phyloP scores from a whole-genome alignment of 2,113 vertebrate species.

The Pseudorasbora parva region DNA sequence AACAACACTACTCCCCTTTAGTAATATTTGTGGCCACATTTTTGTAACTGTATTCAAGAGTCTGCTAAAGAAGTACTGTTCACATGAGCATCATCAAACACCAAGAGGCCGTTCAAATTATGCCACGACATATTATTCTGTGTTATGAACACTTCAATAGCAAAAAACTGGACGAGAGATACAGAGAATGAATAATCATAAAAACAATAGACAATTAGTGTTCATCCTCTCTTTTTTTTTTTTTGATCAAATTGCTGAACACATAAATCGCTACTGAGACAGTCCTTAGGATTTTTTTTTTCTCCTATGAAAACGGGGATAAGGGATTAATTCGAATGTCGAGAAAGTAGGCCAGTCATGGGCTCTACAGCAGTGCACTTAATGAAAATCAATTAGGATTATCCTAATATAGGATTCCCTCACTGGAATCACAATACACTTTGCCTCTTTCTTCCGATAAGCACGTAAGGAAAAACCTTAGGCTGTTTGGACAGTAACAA shows the following conservation, averaged over 20 bases:
- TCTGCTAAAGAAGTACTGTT: background rate
- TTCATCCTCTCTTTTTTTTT: conserved; percentile 1
- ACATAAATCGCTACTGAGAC: conserved; percentile 35
- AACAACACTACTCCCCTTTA: background rate
- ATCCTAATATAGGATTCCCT: conserved; percentile 52
- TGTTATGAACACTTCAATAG: conserved; percentile 8
- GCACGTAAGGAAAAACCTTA: conserved; percentile 61
- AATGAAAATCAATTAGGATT: conserved; percentile 69
- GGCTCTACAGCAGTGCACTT: conserved; percentile 47
- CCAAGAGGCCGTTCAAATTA: conserved; percentile 4
- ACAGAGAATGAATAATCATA: background rate
- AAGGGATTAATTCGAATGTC: conserved; percentile 32
- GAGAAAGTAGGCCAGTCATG: conserved; percentile 38
- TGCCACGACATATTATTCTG: conserved; percentile 14
- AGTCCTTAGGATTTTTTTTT: conserved; percentile 35
- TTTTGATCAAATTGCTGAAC: conserved; percentile 18
- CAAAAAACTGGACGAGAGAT: conserved; percentile 17
- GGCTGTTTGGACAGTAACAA: conserved; percentile 44
- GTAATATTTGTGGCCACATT: background rate
- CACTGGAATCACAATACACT: conserved; percentile 68
- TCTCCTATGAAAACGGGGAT: conserved; percentile 18
- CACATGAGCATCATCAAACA: background rate
- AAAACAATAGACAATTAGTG: conserved; percentile 39
- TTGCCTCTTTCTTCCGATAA: conserved; percentile 56
- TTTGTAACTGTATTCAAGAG: background rate